A percentile compares a stretch with the other conserved stretches of the same genome.
Evolutionary conservation across 2,113 vertebrate species (phyloP).

Genomic region (Mus pahari): DNA sequence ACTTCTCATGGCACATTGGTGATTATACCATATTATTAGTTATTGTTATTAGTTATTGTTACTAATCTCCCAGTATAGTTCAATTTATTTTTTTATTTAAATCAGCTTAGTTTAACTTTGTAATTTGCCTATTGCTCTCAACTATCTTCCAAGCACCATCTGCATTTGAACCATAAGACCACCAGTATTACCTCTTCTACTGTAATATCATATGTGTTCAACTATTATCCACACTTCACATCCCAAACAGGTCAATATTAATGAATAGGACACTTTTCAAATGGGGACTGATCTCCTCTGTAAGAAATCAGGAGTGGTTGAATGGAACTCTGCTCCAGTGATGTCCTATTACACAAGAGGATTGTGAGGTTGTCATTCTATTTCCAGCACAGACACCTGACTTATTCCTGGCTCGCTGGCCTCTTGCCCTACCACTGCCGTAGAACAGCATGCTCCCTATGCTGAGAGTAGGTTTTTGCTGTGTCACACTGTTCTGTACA

Average conservation of each 20-base stretch:
- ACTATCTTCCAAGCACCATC: no score
- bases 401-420: neutral
- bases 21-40: neutral
- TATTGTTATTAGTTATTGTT: no score
- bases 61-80: neutral
- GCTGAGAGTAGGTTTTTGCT: neutral
- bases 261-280: neutral
- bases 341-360: neutral
- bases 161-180: neutral
- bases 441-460: neutral
- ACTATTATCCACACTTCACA: neutral
- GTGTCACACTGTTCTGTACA: neutral
- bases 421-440: neutral
- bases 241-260: neutral
- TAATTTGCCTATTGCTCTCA: neutral
- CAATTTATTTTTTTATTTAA: neutral
- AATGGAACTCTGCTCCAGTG: neutral
- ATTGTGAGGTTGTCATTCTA: neutral
- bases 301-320: neutral
- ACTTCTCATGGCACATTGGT: neutral
- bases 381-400: neutral
- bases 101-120: neutral
- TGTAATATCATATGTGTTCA: neutral
- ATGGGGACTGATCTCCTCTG: neutral
- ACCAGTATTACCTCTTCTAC: neutral